A percentile compares a stretch with the other conserved stretches of the same genome.
Evolutionary conservation across 1,140 invertebrate species (phyloP).

Genomic region (Orchestia grillus): DNA sequence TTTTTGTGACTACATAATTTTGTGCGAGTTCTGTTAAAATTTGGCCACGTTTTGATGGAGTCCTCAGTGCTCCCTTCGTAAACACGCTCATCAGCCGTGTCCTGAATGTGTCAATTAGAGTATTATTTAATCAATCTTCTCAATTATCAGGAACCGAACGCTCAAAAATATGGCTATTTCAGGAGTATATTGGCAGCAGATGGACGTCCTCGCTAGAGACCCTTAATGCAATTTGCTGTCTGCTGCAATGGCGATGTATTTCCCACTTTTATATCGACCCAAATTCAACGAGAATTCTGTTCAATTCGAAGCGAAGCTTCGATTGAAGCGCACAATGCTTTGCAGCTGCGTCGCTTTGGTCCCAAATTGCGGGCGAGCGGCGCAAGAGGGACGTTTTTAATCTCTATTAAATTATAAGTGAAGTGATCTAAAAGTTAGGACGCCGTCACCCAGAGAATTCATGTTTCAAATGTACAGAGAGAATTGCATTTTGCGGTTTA

Average conservation of each 20-base stretch:
- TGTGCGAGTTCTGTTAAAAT: not conserved
- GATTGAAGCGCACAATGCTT: slow-evolving; percentile 9
- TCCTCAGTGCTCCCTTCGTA: not conserved
- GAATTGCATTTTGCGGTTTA: no score
- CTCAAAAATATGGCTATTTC: slow-evolving; percentile 26
- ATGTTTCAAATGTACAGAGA: no score
- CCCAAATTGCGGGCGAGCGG: not conserved
- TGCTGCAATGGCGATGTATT: slow-evolving; percentile 10
- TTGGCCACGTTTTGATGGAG: not conserved
- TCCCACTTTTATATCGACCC: slow-evolving; percentile 27
- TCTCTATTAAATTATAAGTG: not conserved
- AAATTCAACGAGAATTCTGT: slow-evolving; percentile 43
- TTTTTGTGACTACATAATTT: not conserved
- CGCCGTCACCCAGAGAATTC: not conserved
- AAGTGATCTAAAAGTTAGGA: not conserved
- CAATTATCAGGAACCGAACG: not conserved
- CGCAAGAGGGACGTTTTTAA: not conserved
- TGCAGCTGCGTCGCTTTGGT: not conserved
- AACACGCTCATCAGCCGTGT: not conserved
- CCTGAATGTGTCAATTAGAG: not conserved
- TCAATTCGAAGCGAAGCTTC: not conserved
- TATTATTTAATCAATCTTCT: not conserved
- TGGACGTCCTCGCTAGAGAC: not conserved
- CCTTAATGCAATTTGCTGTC: slow-evolving; percentile 41
- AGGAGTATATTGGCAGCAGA: not conserved